Conservation (phyloP, 2,797 vertebrate species). For the Mormyrus proboscirostris region DNA sequence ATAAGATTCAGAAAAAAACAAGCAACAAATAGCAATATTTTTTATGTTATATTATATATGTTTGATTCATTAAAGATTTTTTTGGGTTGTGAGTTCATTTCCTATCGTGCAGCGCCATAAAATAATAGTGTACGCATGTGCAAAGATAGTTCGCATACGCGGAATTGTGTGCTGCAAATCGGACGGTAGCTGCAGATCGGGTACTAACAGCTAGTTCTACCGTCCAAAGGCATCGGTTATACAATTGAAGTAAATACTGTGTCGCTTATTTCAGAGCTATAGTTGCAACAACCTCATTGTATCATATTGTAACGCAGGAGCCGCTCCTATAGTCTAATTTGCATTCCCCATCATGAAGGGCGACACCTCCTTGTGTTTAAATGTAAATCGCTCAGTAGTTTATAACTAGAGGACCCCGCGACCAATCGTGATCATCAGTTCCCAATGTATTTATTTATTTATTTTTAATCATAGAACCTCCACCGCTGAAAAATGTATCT, state of each 20-base stretch:
- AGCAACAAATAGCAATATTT: neutral
- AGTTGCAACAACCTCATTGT: neutral
- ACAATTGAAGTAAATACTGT: neutral
- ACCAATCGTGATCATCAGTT: neutral
- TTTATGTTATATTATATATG: neutral
- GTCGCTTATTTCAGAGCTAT: neutral
- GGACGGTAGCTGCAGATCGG: neutral
- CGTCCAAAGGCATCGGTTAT: neutral
- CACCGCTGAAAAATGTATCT: neutral
- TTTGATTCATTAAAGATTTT: neutral
- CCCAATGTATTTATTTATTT: neutral
- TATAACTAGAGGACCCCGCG: neutral
- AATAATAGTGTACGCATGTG: neutral
- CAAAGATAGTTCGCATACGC: neutral
- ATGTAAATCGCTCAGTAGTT: neutral
- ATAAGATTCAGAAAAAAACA: neutral
- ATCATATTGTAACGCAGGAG: neutral
- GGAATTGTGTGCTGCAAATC: neutral
- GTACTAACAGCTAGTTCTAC: neutral
- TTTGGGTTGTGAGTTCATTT: neutral
- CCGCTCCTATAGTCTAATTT: neutral
- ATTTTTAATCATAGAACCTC: neutral
- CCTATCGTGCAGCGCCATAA: neutral
- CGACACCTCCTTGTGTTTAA: neutral
- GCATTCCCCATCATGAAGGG: neutral